These are phyloP conservation scores for Myoxocephalus aenaeus DNA, from an alignment of 2,797 vertebrate genomes.

Conservation along the genomic window DNA sequence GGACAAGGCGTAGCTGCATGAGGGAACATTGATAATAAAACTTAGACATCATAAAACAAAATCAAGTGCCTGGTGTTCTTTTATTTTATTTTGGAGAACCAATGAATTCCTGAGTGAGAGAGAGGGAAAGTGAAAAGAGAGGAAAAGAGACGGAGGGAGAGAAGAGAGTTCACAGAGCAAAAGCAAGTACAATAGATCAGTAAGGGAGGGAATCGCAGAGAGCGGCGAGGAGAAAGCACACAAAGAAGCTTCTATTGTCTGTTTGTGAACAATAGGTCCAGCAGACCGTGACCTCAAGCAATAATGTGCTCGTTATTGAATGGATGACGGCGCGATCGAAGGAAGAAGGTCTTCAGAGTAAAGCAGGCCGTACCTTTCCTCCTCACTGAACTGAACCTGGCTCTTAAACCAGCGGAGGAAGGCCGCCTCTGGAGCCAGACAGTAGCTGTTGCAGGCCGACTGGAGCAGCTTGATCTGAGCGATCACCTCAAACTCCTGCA, in stretches of 20 bases:
- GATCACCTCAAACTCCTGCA: conserved; percentile 95
- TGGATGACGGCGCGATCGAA: conserved; percentile 25
- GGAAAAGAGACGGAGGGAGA: background rate
- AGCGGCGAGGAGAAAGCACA: conserved; percentile 18
- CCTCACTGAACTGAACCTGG: conserved; percentile 89
- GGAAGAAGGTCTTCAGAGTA: background rate
- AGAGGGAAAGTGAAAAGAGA: conserved; percentile 14
- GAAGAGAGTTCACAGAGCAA: background rate
- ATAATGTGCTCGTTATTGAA: conserved; percentile 53
- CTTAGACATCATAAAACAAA: conserved; percentile 21
- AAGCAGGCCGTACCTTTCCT: conserved; percentile 87
- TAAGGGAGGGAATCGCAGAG: conserved; percentile 42
- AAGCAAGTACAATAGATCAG: conserved; percentile 48
- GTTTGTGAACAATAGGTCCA: conserved; percentile 63
- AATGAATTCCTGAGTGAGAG: conserved; percentile 9
- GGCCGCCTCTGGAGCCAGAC: conserved; percentile 84
- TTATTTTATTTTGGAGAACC: background rate
- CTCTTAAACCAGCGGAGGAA: conserved; percentile 93
- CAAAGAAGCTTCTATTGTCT: conserved; percentile 52
- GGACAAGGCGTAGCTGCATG: conserved; percentile 89
- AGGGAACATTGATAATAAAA: conserved; percentile 38
- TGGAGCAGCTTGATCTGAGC: conserved; percentile 96
- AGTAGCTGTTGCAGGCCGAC: conserved; percentile 96
- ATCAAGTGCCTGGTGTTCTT: background rate
- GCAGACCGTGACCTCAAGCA: conserved; percentile 54